A percentile compares a stretch with the other conserved stretches of the same genome.
These are phyloP conservation scores for Muscicapa comitata DNA, from an alignment of 2,797 vertebrate genomes.

Conservation along the genomic window DNA sequence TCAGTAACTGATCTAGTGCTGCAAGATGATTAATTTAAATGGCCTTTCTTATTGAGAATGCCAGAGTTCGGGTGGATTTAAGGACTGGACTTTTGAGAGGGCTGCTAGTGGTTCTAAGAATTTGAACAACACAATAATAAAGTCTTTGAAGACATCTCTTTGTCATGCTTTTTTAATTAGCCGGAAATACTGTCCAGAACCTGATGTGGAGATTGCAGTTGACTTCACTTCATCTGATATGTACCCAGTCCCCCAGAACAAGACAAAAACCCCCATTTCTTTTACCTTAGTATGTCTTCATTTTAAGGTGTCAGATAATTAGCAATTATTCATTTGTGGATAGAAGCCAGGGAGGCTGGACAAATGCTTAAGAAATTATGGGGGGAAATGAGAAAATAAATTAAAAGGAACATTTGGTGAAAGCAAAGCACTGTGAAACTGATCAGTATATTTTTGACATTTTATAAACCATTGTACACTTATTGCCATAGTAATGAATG, in stretches of 20 bases:
- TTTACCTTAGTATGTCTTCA: background rate
- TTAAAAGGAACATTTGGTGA: background rate
- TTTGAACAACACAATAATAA: background rate
- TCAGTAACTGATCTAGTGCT: background rate
- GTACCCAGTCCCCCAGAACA: background rate
- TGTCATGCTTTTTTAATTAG: background rate
- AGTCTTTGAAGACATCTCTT: background rate
- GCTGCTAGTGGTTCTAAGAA: background rate
- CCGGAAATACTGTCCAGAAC: background rate
- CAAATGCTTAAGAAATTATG: background rate
- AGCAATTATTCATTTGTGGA: background rate
- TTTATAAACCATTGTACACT: background rate
- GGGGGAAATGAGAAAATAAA: background rate
- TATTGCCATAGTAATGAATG: background rate
- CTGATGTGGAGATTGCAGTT: background rate
- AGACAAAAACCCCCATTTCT: background rate
- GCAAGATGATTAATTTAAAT: constrained; percentile 33
- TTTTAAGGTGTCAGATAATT: background rate
- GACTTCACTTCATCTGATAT: background rate
- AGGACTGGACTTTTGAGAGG: background rate
- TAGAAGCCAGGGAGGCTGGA: background rate
- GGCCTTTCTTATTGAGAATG: background rate
- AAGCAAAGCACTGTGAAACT: background rate
- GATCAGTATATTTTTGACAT: background rate
- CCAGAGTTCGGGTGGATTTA: background rate